phyloP scores from a whole-genome alignment of 2,797 vertebrate genomes.

The Steatocranus sp. region DNA sequence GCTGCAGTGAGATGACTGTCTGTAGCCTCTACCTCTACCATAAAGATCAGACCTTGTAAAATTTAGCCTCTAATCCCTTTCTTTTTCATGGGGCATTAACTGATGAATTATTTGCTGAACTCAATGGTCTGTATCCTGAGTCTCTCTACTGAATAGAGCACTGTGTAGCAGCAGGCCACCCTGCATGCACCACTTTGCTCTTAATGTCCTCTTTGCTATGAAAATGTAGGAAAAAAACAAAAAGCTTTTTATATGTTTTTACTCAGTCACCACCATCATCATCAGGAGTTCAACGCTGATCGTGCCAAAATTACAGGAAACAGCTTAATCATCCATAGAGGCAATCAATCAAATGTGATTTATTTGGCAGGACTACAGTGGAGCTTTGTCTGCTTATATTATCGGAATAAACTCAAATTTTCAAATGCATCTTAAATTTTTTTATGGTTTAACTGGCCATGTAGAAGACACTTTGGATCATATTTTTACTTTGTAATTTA shows the following conservation, averaged over 20 bases:
- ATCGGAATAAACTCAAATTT: neutral
- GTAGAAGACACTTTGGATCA: neutral
- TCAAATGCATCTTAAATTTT: neutral
- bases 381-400: neutral
- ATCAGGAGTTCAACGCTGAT: neutral
- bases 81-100: constrained; percentile 26
- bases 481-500: neutral
- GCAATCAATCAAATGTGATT: neutral
- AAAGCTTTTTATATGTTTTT: neutral
- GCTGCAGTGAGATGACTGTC: neutral
- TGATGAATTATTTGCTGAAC: constrained; percentile 21
- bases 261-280: neutral
- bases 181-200: neutral
- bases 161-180: neutral
- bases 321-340: neutral
- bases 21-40: constrained; percentile 1
- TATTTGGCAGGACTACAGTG: neutral
- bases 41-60: constrained; percentile 24
- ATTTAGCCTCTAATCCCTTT: neutral
- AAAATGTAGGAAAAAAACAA: neutral
- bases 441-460: neutral
- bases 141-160: constrained; percentile 3
- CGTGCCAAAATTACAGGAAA: neutral
- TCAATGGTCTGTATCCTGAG: constrained; percentile 7
- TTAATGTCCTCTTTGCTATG: neutral